Base-by-base conservation (phyloP, 2,797 vertebrate species). In the Rhinichthys osculus region DNA sequence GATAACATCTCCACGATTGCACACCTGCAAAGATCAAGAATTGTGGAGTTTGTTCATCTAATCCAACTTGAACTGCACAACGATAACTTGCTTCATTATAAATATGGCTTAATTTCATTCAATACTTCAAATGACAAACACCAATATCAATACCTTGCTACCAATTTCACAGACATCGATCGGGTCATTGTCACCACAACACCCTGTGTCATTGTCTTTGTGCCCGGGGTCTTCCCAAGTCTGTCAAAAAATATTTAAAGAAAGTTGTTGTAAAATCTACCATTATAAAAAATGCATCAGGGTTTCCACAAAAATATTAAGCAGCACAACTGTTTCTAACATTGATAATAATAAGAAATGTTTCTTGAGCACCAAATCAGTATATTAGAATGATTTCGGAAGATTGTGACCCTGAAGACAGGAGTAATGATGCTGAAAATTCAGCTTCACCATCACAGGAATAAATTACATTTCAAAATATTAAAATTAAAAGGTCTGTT, bases 151-250 rank as follows among this genome's bases (percentile, higher is more conserved):
- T 96, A 99, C 98, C 97, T 97, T 98, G 89, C 87, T 97, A 88
- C 98, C 98, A 57, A 99, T 99, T 93, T 99, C 98, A 78, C 98
- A 99, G 69, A 99, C 97, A 21, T 99, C 98, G n/a, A 99, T 97
- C 0, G 98, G 98, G 90, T 99, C 98, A 1, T 99, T 99, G 93
- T 99, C 98, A 33, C 98, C 98, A 85, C 95, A 96, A 93, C 96
- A 99, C 62, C 91, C 95, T 11, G 98, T 99, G 72, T 98, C 94
- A 86, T 89, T 89, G 85, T 99, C 98, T 94, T 96, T 97, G 92
- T 99, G 98, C 50, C 92, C 86, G 0, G 98, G 98, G 92, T 99
- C 96, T 92, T 99, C 98, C 98, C 98, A 99, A 6, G 98, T 99
- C 98, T 99, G 74, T 81, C 27, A 83, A 7, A 47, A 19, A 77